These are phyloP conservation scores for Synanthedon tipuliformis DNA, from an alignment of 2,888 invertebrate species.

Conservation along the genomic window DNA sequence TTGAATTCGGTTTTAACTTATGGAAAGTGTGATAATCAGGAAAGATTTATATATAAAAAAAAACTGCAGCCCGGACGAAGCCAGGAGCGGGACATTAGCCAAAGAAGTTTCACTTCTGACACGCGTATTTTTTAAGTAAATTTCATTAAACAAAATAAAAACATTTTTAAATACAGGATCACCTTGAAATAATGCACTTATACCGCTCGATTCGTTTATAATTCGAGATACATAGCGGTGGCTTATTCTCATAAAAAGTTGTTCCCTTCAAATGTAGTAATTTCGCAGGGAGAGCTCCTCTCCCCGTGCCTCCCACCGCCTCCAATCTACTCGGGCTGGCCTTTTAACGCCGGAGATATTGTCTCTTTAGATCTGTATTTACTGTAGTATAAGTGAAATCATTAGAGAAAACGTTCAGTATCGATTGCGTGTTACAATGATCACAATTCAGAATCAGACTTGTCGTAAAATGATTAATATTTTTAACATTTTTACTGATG, in stretches of 20 bases:
- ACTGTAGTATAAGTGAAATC: slow-evolving; percentile 42
- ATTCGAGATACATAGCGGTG: slow-evolving; percentile 65
- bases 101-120: no score
- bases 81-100: no score
- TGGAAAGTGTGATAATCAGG: no score
- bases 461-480: no score
- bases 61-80: no score
- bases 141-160: no score
- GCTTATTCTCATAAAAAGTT: slow-evolving; percentile 70
- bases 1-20: no score
- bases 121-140: no score
- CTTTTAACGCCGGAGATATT: slow-evolving; percentile 68
- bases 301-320: slow-evolving; percentile 23
- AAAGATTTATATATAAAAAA: no score
- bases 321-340: slow-evolving; percentile 51
- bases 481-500: no score
- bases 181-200: neutral
- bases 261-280: slow-evolving; percentile 69
- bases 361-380: slow-evolving; percentile 68
- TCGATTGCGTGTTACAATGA: slow-evolving; percentile 2
- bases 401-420: slow-evolving; percentile 21
- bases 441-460: neutral
- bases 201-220: slow-evolving; percentile 44
- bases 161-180: no score
- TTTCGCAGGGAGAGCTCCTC: slow-evolving; percentile 53